Percentiles rank a stretch among this genome's conserved stretches.
phyloP scores from a whole-genome alignment of 1,140 invertebrate genomes.

The Bombus pyrosoma region DNA sequence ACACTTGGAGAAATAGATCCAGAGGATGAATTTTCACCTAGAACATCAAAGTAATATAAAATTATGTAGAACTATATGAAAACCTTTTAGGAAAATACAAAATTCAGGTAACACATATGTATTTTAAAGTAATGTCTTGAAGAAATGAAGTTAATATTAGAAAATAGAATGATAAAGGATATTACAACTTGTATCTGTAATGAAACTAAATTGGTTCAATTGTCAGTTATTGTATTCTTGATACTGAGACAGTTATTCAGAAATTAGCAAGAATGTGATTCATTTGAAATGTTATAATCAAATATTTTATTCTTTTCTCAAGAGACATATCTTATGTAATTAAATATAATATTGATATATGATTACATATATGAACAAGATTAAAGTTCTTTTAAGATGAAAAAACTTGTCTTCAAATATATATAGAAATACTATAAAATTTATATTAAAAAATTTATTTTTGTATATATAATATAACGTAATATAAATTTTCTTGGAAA shows the following conservation, averaged over 20 bases:
- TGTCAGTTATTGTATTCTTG: conserved; percentile 36
- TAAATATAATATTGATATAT: background rate
- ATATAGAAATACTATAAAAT: background rate
- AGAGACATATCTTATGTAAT: background rate
- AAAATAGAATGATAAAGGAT: conserved; percentile 32
- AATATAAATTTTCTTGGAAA: background rate
- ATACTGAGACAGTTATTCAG: conserved; percentile 25
- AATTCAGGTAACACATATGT: conserved; percentile 44
- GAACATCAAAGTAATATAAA: conserved; percentile 46
- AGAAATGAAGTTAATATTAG: conserved; percentile 34
- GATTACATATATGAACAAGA: background rate
- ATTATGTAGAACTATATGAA: conserved; percentile 18
- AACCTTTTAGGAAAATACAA: conserved; percentile 16
- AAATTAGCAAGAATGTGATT: conserved; percentile 8
- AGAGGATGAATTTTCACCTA: conserved; percentile 77
- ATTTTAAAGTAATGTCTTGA: conserved; percentile 10
- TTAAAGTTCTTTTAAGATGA: background rate
- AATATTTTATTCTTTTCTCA: conserved; percentile 2
- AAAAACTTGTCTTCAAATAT: background rate
- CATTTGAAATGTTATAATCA: background rate
- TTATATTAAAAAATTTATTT: background rate
- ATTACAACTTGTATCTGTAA: conserved; percentile 48
- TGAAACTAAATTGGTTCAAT: conserved; percentile 66
- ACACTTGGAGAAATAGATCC: conserved; percentile 75
- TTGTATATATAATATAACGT: background rate